A percentile compares a stretch with the other conserved stretches of the same genome.
Conservation (phyloP, 2,888 invertebrate genomes). For the Dryomyza anilis region DNA sequence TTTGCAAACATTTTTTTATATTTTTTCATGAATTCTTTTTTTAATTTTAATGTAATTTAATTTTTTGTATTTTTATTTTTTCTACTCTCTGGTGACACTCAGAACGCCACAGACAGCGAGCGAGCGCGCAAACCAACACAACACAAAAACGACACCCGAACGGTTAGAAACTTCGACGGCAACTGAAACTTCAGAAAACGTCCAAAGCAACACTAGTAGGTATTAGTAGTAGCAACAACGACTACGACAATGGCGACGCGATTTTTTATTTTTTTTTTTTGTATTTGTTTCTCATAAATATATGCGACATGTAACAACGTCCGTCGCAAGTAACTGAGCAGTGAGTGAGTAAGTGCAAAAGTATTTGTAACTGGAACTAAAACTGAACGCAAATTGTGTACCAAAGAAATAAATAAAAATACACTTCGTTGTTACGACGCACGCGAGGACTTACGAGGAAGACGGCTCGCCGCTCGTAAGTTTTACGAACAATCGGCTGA, state of each 20-base stretch:
- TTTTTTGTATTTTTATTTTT: neutral
- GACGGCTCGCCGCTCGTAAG: neutral
- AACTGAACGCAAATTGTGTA: no score
- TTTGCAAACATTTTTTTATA: neutral
- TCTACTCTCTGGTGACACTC: no score
- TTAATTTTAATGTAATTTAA: neutral
- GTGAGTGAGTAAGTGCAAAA: conserved; percentile 1
- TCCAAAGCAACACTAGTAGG: no score
- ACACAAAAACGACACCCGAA: conserved; percentile 31
- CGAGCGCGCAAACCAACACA: conserved; percentile 1
- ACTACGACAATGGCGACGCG: neutral
- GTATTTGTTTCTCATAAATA: neutral
- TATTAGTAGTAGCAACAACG: no score
- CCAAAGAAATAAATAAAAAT: neutral
- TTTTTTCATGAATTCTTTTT: no score
- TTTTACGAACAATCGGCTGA: no score
- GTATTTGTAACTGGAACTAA: neutral
- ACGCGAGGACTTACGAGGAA: neutral
- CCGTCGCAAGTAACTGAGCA: no score
- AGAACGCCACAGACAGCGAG: neutral
- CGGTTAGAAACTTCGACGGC: conserved; percentile 40
- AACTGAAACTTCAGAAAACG: conserved; percentile 33
- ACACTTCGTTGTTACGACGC: neutral
- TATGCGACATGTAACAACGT: neutral
- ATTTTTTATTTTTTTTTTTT: neutral